These are phyloP conservation scores for Micropoecilia bifurca DNA, from an alignment of 2,797 vertebrate species.

Conservation along the genomic window DNA sequence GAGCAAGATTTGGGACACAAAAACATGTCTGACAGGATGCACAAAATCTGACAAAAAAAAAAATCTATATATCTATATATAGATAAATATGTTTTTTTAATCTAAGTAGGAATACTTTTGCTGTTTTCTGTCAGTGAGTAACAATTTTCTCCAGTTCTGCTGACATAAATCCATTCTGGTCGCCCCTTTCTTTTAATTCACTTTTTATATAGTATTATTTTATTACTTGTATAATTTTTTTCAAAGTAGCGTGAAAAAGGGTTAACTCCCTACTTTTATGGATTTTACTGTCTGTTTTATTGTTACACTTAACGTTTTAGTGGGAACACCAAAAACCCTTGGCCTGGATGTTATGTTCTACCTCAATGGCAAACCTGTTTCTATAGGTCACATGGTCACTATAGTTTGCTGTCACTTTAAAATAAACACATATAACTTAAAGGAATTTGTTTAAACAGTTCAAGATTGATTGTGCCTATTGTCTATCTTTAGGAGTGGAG, in stretches of 20 bases:
- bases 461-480: background rate
- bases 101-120: background rate
- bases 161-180: background rate
- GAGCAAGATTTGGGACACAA: background rate
- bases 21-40: background rate
- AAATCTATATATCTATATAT: too few relatives aligned
- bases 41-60: background rate
- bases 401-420: background rate
- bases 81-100: background rate
- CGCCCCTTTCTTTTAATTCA: background rate
- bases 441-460: constrained; percentile 2
- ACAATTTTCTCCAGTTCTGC: background rate
- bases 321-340: background rate
- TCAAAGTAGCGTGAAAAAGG: background rate
- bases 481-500: background rate
- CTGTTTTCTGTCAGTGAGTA: background rate
- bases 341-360: background rate
- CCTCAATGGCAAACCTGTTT: background rate
- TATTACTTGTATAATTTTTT: background rate
- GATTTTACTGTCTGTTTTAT: background rate
- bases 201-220: background rate
- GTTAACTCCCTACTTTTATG: background rate
- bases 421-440: background rate
- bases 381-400: background rate
- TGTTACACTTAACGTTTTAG: background rate